These are phyloP conservation scores for Eurytoma californica DNA, from an alignment of 2,888 invertebrate genomes.

Conservation along the genomic window DNA sequence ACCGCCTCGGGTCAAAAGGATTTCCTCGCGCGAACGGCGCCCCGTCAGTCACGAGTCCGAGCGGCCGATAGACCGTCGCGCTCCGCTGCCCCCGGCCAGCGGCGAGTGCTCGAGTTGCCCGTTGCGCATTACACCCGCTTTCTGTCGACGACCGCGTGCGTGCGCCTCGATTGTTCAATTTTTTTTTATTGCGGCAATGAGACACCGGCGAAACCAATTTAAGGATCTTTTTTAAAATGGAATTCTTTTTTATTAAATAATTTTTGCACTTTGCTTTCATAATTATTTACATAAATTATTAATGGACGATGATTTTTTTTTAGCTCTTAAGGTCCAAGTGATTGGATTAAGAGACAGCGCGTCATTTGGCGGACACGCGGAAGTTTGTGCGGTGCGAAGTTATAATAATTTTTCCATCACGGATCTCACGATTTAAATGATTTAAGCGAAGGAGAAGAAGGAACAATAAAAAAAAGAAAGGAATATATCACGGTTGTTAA, in stretches of 20 bases:
- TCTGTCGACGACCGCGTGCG: too few species aligned
- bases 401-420: constrained; percentile 35
- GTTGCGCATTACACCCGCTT: not conserved
- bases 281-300: too few species aligned
- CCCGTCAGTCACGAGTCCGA: constrained; percentile 18
- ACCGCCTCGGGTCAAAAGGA: constrained; percentile 47
- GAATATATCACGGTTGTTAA: constrained; percentile 36
- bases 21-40: constrained; percentile 35
- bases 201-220: too few species aligned
- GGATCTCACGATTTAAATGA: constrained; percentile 36
- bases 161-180: too few species aligned
- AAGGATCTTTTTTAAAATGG: not conserved
- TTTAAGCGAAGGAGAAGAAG: constrained; percentile 13
- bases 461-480: constrained; percentile 14
- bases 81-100: not conserved
- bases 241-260: not conserved
- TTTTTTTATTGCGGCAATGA: too few species aligned
- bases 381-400: not conserved
- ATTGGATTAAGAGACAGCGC: not conserved
- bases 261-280: too few species aligned
- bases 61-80: constrained; percentile 6
- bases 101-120: constrained; percentile 5
- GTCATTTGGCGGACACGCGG: not conserved
- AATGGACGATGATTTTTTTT: too few species aligned
- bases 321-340: not conserved